Evolutionary conservation across 92 coral and sea anemone species (phyloP), one percentile per base, ranked within the genome.

Genomic region (Phenganax subtilis): DNA sequence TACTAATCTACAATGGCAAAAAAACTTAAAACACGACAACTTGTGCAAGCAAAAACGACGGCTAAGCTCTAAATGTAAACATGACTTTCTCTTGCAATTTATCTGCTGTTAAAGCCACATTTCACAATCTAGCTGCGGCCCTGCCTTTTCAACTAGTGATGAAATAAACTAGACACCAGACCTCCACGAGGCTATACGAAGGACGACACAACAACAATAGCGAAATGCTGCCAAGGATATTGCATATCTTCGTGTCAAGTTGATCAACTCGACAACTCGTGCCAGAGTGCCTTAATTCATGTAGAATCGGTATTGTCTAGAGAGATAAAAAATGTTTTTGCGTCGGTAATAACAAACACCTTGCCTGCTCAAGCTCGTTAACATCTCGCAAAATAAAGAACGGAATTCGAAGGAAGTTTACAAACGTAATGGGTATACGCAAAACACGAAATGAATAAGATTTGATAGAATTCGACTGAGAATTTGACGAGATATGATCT

Each of bases 201-300:
- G 29, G 60, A 75, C 63, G 20, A 30, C 25, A 54, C 67, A 28
- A 58, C 56, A 65, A 79, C 75, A 63, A 79, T 31, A 54, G 51
- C 29, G 47, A 16, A 37, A 17, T 52, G 51, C 83, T 79, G 83
- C 63, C 83, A 79, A 63, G 73, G 83, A 79, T 79, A 79, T 79
- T 64, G 74, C 73, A 79, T 79, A 79, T 79, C 73, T n/a, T 54
- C 31, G 51, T 9, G 74, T 79, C 83, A 78, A 61, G 52, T 57
- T 55, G 55, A 51, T 3, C 51, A 55, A 37, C n/a, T 1, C 28
- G 64, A 75, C 16, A 11, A 25, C 14, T n/a, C 54, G 59, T 30
- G 20, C 28, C 52, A 59, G 55, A 37, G 47, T 37, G 47, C 28
- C 74, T 17, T 69, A n/a, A n/a, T 9, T 79, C 74, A 79, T 37